These are phyloP conservation scores for Miltochrista miniata DNA, from an alignment of 2,888 invertebrate species.

Conservation along the genomic window DNA sequence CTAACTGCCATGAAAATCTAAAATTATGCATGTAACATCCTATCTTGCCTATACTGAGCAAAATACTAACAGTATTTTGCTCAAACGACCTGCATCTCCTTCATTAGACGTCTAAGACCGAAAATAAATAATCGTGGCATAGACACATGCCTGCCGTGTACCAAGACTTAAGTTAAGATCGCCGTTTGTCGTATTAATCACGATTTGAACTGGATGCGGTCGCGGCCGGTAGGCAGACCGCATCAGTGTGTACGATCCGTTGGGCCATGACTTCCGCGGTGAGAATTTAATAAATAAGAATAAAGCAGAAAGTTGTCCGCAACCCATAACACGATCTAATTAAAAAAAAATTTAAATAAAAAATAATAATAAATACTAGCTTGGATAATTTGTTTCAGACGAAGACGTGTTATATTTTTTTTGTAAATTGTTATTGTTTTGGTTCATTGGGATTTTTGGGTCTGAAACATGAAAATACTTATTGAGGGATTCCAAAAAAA, in stretches of 20 bases:
- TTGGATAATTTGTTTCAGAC: no score
- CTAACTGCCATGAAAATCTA: no score
- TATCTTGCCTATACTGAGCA: neutral
- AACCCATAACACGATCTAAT: no score
- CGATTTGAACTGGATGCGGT: constrained; percentile 54
- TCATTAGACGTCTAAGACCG: constrained; percentile 43
- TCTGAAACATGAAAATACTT: no score
- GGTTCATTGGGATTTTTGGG: no score
- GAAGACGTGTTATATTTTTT: no score
- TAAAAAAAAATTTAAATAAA: no score
- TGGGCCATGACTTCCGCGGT: constrained; percentile 33
- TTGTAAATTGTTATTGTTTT: no score
- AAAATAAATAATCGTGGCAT: constrained; percentile 51
- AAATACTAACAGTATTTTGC: neutral
- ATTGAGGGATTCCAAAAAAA: no score
- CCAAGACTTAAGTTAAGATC: constrained; percentile 55
- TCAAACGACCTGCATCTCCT: constrained; percentile 24
- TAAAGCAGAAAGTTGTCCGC: no score
- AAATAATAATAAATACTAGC: no score
- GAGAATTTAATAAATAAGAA: neutral
- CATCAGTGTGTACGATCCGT: constrained; percentile 43
- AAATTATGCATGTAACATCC: no score
- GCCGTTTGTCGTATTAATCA: constrained; percentile 64
- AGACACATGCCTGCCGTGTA: constrained; percentile 39
- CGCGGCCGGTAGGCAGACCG: constrained; percentile 45